Evolutionary conservation across 2,113 vertebrate species (phyloP).

Genomic region (Myiozetetes cayanensis): DNA sequence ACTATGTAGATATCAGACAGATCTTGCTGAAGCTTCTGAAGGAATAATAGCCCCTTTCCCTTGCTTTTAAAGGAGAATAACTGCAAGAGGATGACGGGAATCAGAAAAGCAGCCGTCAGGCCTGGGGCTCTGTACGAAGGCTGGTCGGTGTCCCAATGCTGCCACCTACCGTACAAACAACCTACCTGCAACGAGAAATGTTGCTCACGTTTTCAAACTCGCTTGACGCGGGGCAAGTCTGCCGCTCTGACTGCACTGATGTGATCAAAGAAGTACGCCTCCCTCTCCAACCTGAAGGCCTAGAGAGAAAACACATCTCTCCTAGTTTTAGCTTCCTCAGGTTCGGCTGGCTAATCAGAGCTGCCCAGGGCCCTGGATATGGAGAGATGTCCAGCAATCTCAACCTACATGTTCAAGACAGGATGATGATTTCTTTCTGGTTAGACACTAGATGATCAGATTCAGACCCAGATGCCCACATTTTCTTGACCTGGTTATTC

Average conservation of each 20-base stretch:
- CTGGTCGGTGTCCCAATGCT: background rate
- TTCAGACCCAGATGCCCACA: background rate
- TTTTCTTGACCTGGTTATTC: background rate
- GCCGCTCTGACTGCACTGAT: background rate
- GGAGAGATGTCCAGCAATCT: background rate
- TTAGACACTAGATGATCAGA: background rate
- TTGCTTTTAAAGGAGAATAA: background rate
- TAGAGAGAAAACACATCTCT: background rate
- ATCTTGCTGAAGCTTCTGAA: background rate
- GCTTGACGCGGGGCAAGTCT: background rate
- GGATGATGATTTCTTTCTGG: background rate
- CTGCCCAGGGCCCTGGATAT: background rate
- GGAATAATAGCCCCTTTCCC: background rate
- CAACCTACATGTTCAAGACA: background rate
- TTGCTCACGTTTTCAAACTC: background rate
- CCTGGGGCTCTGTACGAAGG: fast-evolving
- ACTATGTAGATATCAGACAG: background rate
- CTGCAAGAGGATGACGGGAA: background rate
- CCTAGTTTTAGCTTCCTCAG: background rate
- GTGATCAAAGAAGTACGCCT: background rate
- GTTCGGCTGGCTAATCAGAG: background rate
- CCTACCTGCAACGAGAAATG: background rate
- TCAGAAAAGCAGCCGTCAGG: background rate
- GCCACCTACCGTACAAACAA: background rate
- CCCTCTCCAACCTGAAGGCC: background rate